Percentiles rank a stretch among this genome's conserved stretches.
Evolutionary conservation across 1,140 invertebrate genomes (phyloP).

Genomic region (Drosophila mauritiana): DNA sequence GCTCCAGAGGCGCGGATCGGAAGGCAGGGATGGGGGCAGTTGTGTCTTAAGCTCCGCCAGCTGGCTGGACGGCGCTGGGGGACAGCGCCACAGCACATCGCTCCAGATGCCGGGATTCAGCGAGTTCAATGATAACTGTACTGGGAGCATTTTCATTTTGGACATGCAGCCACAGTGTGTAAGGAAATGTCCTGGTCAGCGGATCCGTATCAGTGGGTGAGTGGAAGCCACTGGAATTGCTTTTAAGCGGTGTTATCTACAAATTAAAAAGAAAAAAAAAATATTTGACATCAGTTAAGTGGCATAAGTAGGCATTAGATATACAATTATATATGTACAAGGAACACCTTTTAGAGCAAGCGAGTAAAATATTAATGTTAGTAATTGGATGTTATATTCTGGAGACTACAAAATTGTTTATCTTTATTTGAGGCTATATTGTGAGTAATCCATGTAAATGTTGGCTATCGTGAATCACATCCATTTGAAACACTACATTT

Average conservation of each 20-base stretch:
- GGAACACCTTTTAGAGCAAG: background rate
- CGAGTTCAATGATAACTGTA: slow-evolving; percentile 87
- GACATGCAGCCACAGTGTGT: slow-evolving; percentile 66
- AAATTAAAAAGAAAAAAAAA: background rate
- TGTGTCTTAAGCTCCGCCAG: slow-evolving; percentile 94
- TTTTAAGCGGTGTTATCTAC: slow-evolving; percentile 10
- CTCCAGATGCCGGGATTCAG: slow-evolving; percentile 88
- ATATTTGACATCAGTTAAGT: background rate
- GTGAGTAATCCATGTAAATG: background rate
- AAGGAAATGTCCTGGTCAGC: slow-evolving; percentile 37
- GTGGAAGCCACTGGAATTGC: slow-evolving; percentile 53
- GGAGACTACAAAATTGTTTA: background rate
- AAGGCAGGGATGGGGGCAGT: slow-evolving; percentile 91
- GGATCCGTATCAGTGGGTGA: slow-evolving; percentile 4
- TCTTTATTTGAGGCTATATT: background rate
- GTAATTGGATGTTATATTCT: background rate
- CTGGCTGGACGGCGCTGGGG: slow-evolving; percentile 88
- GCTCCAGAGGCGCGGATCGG: slow-evolving; percentile 95
- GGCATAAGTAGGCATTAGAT: no score
- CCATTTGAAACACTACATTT: background rate
- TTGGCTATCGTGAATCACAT: background rate
- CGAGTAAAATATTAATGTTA: background rate
- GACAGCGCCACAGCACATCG: slow-evolving; percentile 93
- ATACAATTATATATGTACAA: no score
- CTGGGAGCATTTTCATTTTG: slow-evolving; percentile 89